Conservation (phyloP, 2,888 invertebrate species). For the Lithophane semibrunnea region DNA sequence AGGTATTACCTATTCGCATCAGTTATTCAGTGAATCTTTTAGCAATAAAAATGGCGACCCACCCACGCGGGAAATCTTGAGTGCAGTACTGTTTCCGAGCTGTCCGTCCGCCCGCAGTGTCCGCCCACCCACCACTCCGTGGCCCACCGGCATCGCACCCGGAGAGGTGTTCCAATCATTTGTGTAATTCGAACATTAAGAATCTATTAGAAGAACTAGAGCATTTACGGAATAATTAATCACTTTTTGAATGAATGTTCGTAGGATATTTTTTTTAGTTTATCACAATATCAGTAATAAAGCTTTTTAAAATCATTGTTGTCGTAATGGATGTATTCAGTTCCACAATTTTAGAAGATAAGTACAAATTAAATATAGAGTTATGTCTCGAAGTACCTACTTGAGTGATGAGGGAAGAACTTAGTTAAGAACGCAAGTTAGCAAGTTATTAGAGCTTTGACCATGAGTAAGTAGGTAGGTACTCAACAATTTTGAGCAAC, state of each 20-base stretch:
- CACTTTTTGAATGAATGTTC: neutral
- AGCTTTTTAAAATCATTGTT: no score
- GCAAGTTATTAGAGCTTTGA: no score
- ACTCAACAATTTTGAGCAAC: no score
- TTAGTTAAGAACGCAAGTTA: no score
- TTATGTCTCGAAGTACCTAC: no score
- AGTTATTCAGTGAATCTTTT: conserved; percentile 35
- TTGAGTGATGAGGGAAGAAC: no score
- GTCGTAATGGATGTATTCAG: no score
- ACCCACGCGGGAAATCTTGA: conserved; percentile 55
- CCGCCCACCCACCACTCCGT: conserved; percentile 34
- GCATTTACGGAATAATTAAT: neutral
- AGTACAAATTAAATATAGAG: no score
- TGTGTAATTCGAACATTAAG: neutral
- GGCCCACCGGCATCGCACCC: neutral
- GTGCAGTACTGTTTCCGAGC: conserved; percentile 55
- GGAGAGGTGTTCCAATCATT: conserved; percentile 12
- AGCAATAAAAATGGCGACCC: conserved; percentile 45
- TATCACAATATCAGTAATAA: no score
- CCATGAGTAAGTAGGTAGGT: no score
- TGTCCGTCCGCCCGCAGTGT: neutral
- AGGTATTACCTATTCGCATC: neutral
- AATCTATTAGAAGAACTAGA: neutral
- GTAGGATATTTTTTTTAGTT: neutral
- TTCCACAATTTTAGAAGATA: no score